Conservation (phyloP, 2,113 vertebrate species). For the Leucopsar rothschildi region DNA sequence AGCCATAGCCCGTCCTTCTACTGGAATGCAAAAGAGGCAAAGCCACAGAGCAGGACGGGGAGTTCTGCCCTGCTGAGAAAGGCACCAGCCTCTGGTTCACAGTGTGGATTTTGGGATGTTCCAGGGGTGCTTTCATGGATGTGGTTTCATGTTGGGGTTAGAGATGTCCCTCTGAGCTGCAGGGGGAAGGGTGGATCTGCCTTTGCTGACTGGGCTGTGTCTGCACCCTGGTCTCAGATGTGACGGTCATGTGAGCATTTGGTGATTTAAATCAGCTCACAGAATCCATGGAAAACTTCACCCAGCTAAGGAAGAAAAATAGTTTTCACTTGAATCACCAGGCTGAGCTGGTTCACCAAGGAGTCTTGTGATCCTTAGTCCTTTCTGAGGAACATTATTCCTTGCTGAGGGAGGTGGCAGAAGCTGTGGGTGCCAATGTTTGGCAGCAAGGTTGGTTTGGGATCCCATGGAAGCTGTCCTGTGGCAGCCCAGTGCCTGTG, state of each 20-base stretch:
- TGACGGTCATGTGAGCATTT: not conserved
- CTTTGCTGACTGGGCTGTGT: not conserved
- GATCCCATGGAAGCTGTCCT: not conserved
- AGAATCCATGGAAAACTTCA: not conserved
- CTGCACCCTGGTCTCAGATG: not conserved
- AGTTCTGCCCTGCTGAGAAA: not conserved
- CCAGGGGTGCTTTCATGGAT: rapidly evolving
- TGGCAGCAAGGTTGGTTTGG: not conserved
- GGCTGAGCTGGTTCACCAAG: not conserved
- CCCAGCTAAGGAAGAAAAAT: not conserved
- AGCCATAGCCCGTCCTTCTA: not conserved
- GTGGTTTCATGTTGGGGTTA: not conserved
- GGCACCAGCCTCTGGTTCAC: not conserved
- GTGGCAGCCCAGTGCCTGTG: not conserved
- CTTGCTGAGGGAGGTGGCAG: not conserved
- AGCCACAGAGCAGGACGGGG: rapidly evolving
- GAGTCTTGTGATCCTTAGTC: not conserved
- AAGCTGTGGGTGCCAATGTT: not conserved
- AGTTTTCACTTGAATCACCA: not conserved
- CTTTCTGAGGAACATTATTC: not conserved
- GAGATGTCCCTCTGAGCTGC: not conserved
- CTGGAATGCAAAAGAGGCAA: not conserved
- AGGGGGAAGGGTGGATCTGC: not conserved
- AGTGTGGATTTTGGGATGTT: not conserved
- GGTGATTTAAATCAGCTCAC: not conserved